Base-by-base conservation (phyloP, 1,140 invertebrate genomes). In the Sitobion miscanthi region DNA sequence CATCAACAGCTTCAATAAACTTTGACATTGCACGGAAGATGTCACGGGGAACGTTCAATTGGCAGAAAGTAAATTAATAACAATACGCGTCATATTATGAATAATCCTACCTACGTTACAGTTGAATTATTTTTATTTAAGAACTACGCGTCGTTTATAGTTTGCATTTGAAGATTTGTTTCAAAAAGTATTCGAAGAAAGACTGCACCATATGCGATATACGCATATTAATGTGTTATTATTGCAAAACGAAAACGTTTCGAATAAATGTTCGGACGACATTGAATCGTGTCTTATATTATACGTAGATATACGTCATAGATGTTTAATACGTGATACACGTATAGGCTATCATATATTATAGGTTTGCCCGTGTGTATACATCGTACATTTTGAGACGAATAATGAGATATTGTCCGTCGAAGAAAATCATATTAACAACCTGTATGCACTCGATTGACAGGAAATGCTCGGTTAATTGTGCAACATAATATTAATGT, bases 391-490 rank as follows among this genome's bases (percentile, higher is more conserved):
- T 47, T 49, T 49, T 87, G 6, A 87, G 47, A 87, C 45, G 86
- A 49, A 49, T 49, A 49, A 87, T 49, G 30, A 87, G 45, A 89
- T 89, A 89, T 38, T 54, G 47, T 89, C 49, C 25, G 23, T 86
- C 9, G 17, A 89, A 47, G 8, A 52, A 52, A 45, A 25, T 49
- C 38, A 35, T 35, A 38, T 21, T 1, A 89, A 54, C 42, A 30
- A 47, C 42, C 25, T 47, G 14, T 4, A 23, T 88, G 20, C n/a
- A 88, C 87, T 35, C 49, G 54, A 90, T 90, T 90, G 49, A 90
- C 88, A 57, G 35, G 52, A 42, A 30, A 90, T 90, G 88, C 88
- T 88, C 52, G 35, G 88, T 42, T 90, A 90, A 90, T 90, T 90
- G 54, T 90, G 88, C 35, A 90, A 90, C 54, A 42, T 62, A 25